Evolutionary conservation across 2,888 invertebrate genomes (phyloP).

Genomic region (Lumbricus terrestris): DNA sequence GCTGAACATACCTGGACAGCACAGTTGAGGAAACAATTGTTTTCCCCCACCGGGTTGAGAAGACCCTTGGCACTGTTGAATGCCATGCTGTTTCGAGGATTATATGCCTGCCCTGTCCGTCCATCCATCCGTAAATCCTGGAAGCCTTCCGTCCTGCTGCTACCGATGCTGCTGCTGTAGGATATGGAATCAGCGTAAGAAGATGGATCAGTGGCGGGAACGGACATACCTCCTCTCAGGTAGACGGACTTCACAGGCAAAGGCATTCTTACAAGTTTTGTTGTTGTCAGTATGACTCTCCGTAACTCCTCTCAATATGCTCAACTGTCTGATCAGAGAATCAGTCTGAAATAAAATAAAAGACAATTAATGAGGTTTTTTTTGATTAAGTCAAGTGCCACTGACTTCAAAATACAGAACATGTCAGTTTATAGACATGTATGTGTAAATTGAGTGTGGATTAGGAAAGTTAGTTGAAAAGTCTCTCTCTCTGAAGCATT

Average conservation of each 20-base stretch:
- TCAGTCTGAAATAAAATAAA: background rate
- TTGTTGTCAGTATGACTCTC: background rate
- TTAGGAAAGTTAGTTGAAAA: background rate
- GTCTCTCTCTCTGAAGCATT: background rate
- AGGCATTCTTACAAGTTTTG: background rate
- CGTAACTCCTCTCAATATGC: background rate
- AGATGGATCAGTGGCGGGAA: background rate
- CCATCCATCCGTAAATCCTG: background rate
- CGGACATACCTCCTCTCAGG: background rate
- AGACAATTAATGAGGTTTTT: background rate
- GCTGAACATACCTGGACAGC: constrained; percentile 83
- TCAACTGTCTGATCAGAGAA: background rate
- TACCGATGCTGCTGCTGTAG: background rate
- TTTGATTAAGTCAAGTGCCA: background rate
- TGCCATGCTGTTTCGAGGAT: constrained; percentile 49
- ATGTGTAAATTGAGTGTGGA: background rate
- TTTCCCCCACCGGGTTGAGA: constrained; percentile 88
- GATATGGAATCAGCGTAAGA: background rate
- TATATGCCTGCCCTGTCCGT: background rate
- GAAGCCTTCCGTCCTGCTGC: background rate
- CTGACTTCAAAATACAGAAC: background rate
- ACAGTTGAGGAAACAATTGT: constrained; percentile 92
- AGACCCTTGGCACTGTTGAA: constrained; percentile 72
- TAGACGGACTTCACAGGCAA: background rate
- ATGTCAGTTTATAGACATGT: background rate